Base-by-base conservation (phyloP, 35 echinoderm and acorn worm species). In the Stichopus chloronotus region DNA sequence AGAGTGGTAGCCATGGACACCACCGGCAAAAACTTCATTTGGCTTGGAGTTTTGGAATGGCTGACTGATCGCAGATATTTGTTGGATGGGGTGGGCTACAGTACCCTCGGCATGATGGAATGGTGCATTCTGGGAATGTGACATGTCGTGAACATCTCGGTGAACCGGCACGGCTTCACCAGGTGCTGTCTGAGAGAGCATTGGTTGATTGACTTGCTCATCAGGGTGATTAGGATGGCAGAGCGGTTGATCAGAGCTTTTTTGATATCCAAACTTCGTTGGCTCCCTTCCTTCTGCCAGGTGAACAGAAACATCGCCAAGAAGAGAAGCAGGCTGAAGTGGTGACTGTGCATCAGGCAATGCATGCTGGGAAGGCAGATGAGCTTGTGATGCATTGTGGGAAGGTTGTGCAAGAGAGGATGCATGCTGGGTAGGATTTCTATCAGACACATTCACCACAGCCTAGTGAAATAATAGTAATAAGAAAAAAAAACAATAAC, bases 331-430 rank as follows among this genome's bases (percentile, higher is more conserved):
- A 43, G 30, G 30, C 30, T 43, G 30, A 43, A 43, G 30, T 43
- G 3, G 30, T 43, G 30, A 63, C 14, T 11, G 61, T 11, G 19
- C 61, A 83, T 83, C 7, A 10, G 13, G 52, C 13, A 57, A 8
- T 87, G 84, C 57, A 59, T 87, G 84, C 84, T 87, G 84, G 84
- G 84, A 87, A 87, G 84, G 84, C 10, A 19, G 0, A 56, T 7
- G 4, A 6, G 20, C 14, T 19, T 12, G 57, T 8, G 57, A 13
- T 54, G 84, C 84, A 87, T 87, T 23, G 9, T 87, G 84, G 84
- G 84, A 87, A 87, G 84, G 84, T 87, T 87, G 52, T 13, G 10
- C 24, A 52, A 63, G 58, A 24, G 11, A 88, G 24, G 56, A 17
- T 61, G 55, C 56, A 88, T 88, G 55, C 56, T 88, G 56, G 56